A percentile compares a stretch with the other conserved stretches of the same genome.
Conservation (phyloP, 1,140 invertebrate genomes). For the Ips typographus region DNA sequence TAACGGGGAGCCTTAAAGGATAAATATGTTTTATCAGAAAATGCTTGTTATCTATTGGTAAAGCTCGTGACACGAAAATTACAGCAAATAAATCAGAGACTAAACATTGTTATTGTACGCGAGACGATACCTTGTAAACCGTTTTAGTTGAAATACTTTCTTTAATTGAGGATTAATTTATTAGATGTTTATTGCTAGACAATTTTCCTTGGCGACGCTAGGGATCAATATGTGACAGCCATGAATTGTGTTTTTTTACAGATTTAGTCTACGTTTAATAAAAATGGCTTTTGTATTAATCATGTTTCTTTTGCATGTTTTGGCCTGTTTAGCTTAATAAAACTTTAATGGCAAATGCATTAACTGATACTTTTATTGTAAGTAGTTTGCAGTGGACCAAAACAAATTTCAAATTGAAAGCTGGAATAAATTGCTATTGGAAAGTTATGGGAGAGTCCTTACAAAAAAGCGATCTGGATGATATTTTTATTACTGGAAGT, state of each 20-base stretch:
- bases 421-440: too few species aligned
- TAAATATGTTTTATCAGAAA: constrained; percentile 33
- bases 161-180: constrained; percentile 13
- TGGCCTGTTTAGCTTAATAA: neutral
- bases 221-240: too few species aligned
- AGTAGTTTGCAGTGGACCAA: too few species aligned
- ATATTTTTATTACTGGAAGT: too few species aligned
- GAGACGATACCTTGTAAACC: constrained; percentile 1
- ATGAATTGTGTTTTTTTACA: too few species aligned
- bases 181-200: neutral
- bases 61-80: constrained; percentile 24
- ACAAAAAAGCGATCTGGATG: too few species aligned
- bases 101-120: constrained; percentile 30
- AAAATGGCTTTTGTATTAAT: too few species aligned
- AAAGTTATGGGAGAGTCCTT: too few species aligned
- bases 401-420: too few species aligned
- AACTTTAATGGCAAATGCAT: neutral
- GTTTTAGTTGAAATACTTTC: constrained; percentile 15
- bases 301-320: neutral
- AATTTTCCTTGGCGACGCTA: too few species aligned
- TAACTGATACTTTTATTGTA: too few species aligned
- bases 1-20: constrained; percentile 22
- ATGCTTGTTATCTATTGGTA: constrained; percentile 27
- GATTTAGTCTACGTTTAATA: too few species aligned
- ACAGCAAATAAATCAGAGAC: constrained; percentile 33